phyloP scores from a whole-genome alignment of 2,797 vertebrate species.

The Acridotheres tristis region DNA sequence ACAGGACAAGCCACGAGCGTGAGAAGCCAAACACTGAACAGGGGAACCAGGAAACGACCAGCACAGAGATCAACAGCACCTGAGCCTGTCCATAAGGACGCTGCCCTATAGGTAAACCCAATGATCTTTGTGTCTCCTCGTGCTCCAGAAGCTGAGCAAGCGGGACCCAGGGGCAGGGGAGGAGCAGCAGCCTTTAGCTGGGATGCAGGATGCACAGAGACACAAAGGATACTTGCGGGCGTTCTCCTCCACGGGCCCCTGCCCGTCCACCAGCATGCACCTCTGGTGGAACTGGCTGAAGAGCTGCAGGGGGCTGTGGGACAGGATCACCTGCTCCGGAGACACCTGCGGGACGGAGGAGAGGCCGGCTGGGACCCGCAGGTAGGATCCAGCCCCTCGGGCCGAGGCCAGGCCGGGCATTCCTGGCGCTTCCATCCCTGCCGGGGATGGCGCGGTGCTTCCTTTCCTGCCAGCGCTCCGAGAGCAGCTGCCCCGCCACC shows the following conservation, averaged over 20 bases:
- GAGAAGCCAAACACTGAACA: neutral
- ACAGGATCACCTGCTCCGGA: constrained; percentile 92
- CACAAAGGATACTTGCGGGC: constrained; percentile 89
- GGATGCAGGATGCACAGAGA: rapidly evolving
- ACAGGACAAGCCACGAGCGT: rapidly evolving
- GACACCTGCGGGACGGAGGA: constrained; percentile 80
- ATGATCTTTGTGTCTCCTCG: neutral
- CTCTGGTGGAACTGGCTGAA: constrained; percentile 87
- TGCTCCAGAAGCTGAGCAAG: rapidly evolving
- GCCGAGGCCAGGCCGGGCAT: neutral
- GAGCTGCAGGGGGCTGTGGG: constrained; percentile 92
- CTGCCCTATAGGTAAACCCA: neutral
- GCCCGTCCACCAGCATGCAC: constrained; percentile 90
- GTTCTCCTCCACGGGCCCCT: constrained; percentile 89
- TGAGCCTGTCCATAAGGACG: neutral
- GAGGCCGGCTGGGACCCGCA: neutral
- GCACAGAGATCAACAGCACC: neutral
- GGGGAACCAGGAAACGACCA: neutral
- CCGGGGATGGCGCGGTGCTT: too few relatives aligned
- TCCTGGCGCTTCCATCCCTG: rapidly evolving
- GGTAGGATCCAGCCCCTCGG: too few relatives aligned
- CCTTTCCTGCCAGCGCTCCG: neutral
- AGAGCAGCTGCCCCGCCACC: neutral
- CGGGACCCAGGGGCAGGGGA: rapidly evolving
- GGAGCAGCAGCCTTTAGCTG: neutral